Percentiles rank a stretch among this genome's conserved stretches.
Conservation (phyloP, 2,113 vertebrate species). For the Pygoscelis antarcticus region DNA sequence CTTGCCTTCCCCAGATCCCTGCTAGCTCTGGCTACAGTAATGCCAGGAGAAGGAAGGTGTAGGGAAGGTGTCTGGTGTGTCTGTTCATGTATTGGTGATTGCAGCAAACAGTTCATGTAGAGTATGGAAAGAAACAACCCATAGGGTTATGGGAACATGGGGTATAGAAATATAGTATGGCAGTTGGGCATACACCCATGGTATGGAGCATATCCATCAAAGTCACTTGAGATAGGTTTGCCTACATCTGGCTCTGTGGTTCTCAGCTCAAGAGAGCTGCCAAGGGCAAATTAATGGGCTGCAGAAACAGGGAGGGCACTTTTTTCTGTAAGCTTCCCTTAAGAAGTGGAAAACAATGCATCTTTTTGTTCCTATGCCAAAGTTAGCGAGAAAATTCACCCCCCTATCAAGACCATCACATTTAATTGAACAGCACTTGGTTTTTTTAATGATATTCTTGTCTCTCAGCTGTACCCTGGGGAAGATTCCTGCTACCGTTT, state of each 20-base stretch:
- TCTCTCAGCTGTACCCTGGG: not conserved
- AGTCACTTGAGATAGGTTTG: not conserved
- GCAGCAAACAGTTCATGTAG: not conserved
- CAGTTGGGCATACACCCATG: not conserved
- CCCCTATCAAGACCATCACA: not conserved
- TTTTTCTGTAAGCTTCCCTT: not conserved
- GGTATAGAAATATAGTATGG: not conserved
- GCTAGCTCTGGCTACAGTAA: not conserved
- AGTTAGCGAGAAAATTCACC: not conserved
- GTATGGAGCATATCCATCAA: not conserved
- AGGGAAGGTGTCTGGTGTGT: not conserved
- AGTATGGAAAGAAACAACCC: not conserved
- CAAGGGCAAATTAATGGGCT: not conserved
- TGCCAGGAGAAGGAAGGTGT: not conserved
- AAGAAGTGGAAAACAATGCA: not conserved
- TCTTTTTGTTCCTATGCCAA: not conserved
- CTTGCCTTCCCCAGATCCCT: not conserved
- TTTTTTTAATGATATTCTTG: not conserved
- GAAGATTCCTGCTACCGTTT: not conserved
- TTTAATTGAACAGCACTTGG: slow-evolving; percentile 1
- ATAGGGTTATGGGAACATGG: not conserved
- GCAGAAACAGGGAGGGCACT: not conserved
- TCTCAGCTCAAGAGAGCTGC: not conserved
- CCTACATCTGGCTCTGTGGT: not conserved
- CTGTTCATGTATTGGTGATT: not conserved